phyloP scores from a whole-genome alignment of 2,113 vertebrate species.

The Caretta caretta region DNA sequence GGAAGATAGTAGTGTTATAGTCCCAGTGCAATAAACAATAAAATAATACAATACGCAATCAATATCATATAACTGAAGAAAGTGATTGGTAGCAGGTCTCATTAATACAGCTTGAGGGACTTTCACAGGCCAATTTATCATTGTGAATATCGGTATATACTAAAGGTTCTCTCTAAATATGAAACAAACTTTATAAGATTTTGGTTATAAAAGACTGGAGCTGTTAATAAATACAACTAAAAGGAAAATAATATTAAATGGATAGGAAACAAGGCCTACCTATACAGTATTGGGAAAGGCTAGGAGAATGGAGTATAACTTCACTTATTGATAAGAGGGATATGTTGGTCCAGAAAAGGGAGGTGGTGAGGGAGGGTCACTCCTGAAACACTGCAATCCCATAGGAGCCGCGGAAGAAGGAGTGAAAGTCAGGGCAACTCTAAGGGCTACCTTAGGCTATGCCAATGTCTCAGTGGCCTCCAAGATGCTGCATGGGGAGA shows the following conservation, averaged over 20 bases:
- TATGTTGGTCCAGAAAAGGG: not conserved
- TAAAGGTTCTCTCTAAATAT: not conserved
- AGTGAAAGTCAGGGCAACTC: not conserved
- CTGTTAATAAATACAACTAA: not conserved
- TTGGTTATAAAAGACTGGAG: not conserved
- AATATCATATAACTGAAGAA: not conserved
- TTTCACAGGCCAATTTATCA: not conserved
- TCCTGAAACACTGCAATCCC: not conserved
- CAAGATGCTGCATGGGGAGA: not conserved
- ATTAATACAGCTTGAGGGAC: not conserved
- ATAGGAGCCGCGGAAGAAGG: not conserved
- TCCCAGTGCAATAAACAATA: not conserved
- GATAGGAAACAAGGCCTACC: not conserved
- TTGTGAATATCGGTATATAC: not conserved
- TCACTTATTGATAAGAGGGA: not conserved
- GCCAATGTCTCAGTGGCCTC: not conserved
- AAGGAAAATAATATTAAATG: not conserved
- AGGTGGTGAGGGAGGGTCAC: not conserved
- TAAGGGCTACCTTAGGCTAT: not conserved
- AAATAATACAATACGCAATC: not conserved
- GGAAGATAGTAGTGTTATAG: constrained; percentile 30
- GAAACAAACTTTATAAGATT: not conserved
- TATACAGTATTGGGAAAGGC: not conserved
- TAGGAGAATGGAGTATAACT: not conserved
- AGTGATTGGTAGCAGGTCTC: not conserved